These are phyloP conservation scores for Typhlichthys subterraneus DNA, from an alignment of 2,797 vertebrate species.

Conservation along the genomic window DNA sequence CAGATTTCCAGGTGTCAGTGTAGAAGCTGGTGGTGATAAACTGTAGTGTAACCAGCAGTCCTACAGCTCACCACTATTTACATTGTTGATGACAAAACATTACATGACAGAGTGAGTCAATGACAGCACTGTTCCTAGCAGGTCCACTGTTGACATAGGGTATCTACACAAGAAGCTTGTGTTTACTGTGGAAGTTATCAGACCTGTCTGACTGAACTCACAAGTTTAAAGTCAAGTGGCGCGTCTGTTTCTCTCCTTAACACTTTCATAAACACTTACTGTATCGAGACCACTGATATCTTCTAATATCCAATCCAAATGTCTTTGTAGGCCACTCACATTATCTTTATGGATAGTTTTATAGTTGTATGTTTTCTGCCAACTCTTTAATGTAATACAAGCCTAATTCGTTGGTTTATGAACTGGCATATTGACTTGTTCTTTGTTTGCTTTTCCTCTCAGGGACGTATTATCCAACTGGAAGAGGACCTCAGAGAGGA, in stretches of 20 bases:
- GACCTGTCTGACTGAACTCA: conserved; percentile 57
- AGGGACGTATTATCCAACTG: conserved; percentile 87
- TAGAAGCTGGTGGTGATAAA: conserved; percentile 19
- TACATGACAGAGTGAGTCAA: not conserved
- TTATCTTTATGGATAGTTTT: too few species aligned
- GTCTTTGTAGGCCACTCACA: too few species aligned
- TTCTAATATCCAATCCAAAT: too few species aligned
- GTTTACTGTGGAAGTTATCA: conserved; percentile 65
- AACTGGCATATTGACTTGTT: not conserved
- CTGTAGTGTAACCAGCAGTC: conserved; percentile 23
- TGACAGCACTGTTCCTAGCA: conserved; percentile 24
- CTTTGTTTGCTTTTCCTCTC: conserved; percentile 28
- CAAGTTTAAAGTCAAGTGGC: conserved; percentile 14
- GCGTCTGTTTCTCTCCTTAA: not conserved
- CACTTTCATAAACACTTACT: not conserved
- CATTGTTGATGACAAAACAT: conserved; percentile 69
- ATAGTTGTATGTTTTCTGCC: not conserved
- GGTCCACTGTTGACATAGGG: conserved; percentile 55
- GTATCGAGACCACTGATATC: too few species aligned
- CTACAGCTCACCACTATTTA: conserved; percentile 48
- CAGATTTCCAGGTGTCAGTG: conserved; percentile 20
- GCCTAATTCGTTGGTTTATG: conserved; percentile 2
- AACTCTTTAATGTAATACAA: not conserved
- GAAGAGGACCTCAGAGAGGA: conserved; percentile 91
- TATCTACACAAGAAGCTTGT: conserved; percentile 40